Evolutionary conservation across 2,888 invertebrate species (phyloP), one percentile per base, ranked within the genome.

Genomic region (Abrostola triplasia): DNA sequence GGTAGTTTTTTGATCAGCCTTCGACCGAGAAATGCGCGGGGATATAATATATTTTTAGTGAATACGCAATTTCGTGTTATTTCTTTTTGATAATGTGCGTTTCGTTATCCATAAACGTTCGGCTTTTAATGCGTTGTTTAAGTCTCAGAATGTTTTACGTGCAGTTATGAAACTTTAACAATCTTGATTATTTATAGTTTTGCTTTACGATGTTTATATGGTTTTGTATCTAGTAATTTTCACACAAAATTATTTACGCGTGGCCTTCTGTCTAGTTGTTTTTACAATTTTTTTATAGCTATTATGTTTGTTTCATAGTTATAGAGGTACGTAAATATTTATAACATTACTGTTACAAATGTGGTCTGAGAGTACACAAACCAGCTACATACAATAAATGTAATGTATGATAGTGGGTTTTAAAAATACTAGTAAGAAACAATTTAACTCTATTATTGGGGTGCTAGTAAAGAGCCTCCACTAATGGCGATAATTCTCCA

Each of bases 1-100:
- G 64, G 76, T 79, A 79, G 76, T 83, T 84, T 79, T 82, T 77
- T 78, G 73, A 70, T 57, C 57, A 58, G 67, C 52, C 65, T 71
- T 70, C 56, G 62, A 75, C 9, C 75, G 66, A 72, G 67, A 76
- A 58, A 57, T 68, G 66, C 67, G 51, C 49, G 52, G 12, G 37
- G 37, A 55, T 44, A 40, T 65, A 35, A 55, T 44, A 40, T 65
- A 35, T 70, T 61, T 65, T 70, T 62, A 63, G 38, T 62, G 37
- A 53, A 37, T 67, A 54, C 54, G 38, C n/a, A 37, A 36, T 38
- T 49, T 59, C 10, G 11, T 11, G 8, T 12, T 49, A 12, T 59
- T 62, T 56, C 12, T 55, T 56, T 56, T 57, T 59, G 35, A 41
- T 60, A 13, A 35, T 5, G 24, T 37, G 24, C n/a, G n/a, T 50